Evolutionary conservation across 2,888 invertebrate genomes (phyloP).

Genomic region (Biston betularia): DNA sequence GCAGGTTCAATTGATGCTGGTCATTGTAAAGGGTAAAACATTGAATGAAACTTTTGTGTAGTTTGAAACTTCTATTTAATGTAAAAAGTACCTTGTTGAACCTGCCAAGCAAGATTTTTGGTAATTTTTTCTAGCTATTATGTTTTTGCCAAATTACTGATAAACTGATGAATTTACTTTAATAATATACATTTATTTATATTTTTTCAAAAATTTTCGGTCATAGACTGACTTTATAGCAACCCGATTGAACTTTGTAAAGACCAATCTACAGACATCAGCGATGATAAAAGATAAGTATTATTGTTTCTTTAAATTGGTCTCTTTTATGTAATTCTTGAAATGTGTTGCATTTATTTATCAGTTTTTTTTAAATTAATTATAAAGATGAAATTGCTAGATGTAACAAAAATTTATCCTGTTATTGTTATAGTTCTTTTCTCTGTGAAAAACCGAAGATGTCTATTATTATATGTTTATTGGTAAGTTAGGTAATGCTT

Average conservation of each 20-base stretch:
- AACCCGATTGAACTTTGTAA: neutral
- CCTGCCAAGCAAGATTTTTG: constrained; percentile 25
- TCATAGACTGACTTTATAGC: too few species aligned
- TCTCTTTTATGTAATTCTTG: neutral
- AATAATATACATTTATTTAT: neutral
- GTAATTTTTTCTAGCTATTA: constrained; percentile 34
- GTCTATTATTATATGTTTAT: constrained; percentile 56
- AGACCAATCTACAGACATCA: neutral
- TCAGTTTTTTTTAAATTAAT: constrained; percentile 1
- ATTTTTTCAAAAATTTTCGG: too few species aligned
- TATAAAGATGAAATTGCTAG: neutral
- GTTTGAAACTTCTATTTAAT: constrained; percentile 27
- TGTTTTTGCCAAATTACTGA: constrained; percentile 51
- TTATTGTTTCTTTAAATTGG: neutral
- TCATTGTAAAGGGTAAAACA: constrained; percentile 30
- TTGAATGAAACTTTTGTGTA: constrained; percentile 25
- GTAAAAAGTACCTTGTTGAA: constrained; percentile 21
- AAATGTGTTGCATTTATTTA: constrained; percentile 17
- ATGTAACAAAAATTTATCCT: neutral
- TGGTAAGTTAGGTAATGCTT: constrained; percentile 48
- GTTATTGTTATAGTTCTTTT: neutral
- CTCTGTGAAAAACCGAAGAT: constrained; percentile 39
- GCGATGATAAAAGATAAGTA: neutral
- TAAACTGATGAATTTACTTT: constrained; percentile 59
- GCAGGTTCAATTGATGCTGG: constrained; percentile 43